Conservation (phyloP, 2,888 invertebrate species). For the Serrognathus titanus region DNA sequence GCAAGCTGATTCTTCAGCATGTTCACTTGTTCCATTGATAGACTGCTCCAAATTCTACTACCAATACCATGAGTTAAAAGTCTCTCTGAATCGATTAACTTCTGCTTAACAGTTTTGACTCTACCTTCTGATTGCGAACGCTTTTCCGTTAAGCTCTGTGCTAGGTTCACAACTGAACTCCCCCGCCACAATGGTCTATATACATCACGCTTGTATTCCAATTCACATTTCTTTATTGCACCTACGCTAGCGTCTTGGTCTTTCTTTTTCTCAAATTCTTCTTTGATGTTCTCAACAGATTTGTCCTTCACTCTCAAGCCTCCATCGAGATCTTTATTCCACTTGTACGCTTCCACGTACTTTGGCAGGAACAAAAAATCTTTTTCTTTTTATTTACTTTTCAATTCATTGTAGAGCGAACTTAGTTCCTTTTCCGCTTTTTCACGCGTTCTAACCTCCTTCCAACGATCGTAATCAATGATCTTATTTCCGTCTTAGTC, state of each 20-base stretch:
- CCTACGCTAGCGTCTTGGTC: constrained; percentile 52
- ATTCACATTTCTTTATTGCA: constrained; percentile 44
- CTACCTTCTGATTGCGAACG: constrained; percentile 50
- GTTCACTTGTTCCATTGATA: constrained; percentile 79
- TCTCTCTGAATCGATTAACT: constrained; percentile 37
- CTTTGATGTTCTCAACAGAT: constrained; percentile 82
- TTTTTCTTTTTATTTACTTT: constrained; percentile 74
- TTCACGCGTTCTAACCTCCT: constrained; percentile 72
- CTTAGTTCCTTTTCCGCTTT: constrained; percentile 79
- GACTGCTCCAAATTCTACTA: constrained; percentile 75
- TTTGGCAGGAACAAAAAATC: constrained; percentile 79
- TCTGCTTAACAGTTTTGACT: constrained; percentile 35
- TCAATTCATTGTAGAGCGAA: constrained; percentile 71
- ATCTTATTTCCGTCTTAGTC: constrained; percentile 72
- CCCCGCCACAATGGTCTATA: constrained; percentile 84
- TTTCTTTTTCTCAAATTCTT: constrained; percentile 67
- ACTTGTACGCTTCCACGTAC: constrained; percentile 68
- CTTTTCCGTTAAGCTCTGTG: constrained; percentile 65
- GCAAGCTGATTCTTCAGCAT: constrained; percentile 75
- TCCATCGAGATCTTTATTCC: constrained; percentile 72
- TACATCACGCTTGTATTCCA: constrained; percentile 58
- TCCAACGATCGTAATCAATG: constrained; percentile 86
- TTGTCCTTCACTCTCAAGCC: constrained; percentile 79
- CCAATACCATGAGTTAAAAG: constrained; percentile 61
- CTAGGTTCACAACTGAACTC: constrained; percentile 76